Evolutionary conservation across 2,888 invertebrate species (phyloP).

Genomic region (Apoda limacodes): DNA sequence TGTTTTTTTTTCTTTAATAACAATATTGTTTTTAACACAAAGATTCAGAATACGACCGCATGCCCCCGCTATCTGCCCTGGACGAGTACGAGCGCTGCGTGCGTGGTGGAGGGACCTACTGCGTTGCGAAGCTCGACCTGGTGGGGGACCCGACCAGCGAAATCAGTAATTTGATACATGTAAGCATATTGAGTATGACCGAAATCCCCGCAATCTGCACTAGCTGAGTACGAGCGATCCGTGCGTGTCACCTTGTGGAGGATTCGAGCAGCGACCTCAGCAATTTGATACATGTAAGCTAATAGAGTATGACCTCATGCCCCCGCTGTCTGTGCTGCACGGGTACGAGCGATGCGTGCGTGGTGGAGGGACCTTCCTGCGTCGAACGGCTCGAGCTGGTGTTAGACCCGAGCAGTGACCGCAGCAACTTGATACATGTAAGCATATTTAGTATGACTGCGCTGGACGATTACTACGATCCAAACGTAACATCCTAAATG

Average conservation of each 20-base stretch:
- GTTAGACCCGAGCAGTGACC: constrained; percentile 24
- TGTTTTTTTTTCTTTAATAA: no score
- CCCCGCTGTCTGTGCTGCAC: constrained; percentile 42
- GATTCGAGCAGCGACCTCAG: no score
- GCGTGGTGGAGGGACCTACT: constrained; percentile 35
- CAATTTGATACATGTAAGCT: no score
- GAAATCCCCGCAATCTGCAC: no score
- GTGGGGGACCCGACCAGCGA: constrained; percentile 23
- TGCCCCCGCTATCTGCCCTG: constrained; percentile 44
- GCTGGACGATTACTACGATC: no score
- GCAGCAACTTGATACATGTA: constrained; percentile 45
- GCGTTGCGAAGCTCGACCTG: constrained; percentile 39
- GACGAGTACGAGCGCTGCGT: constrained; percentile 43
- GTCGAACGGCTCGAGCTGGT: constrained; percentile 36
- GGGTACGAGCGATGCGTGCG: constrained; percentile 37
- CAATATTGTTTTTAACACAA: constrained; percentile 17
- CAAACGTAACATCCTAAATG: no score
- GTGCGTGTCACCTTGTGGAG: no score
- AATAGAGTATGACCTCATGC: constrained; percentile 47
- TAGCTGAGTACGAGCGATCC: no score
- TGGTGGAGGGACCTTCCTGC: constrained; percentile 38
- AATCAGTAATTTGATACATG: constrained; percentile 43
- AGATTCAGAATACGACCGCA: constrained; percentile 43
- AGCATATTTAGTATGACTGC: no score
- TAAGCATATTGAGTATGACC: constrained; percentile 21